Base-by-base conservation (phyloP, 2,113 vertebrate species). In the Phalacrocorax aristotelis region DNA sequence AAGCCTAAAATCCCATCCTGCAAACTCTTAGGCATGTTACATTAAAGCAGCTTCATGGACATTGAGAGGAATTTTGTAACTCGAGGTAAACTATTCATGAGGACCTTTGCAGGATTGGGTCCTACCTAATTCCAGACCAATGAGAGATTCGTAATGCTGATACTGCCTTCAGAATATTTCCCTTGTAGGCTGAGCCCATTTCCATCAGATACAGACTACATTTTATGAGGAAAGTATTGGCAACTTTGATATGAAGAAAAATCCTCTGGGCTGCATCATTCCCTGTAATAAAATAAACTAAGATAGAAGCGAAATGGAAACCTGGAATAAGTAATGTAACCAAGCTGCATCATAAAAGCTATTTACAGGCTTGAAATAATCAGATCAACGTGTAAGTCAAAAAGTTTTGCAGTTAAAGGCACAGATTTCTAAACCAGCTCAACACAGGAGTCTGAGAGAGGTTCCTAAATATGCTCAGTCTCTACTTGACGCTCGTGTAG, bases 271-370 rank as follows among this genome's bases (percentile, higher is more conserved):
- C 61, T 94, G 49, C 93, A 94, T 93, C 62, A 79, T 76, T 97
- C 71, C 71, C 60, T 49, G 34, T 62, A 96, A 97, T 96, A 97
- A 97, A 97, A 97, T 94, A 94, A 97, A 94, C 89, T 80, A 85
- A 96, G 77, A 87, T 66, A 93, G 66, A 94, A 97, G 92, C 11
- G 21, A 97, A 84, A 86, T 91, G 83, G 66, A 88, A 95, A 94
- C 16, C 84, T 96, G 89, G 83, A 89, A 86, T 75, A 95, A 58
- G 62, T 93, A 81, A 91, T 55, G 75, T 74, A 89, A 88, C 60
- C 5, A 15, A 76, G 70, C 32, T 89, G 87, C 48, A 76, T 61
- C 72, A 65, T 3, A 74, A 98, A 96, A 96, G 76, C 29, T 93
- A 93, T 95, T 95, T 86, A 81, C 75, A 90, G 75, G 51, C 49